phyloP scores from a whole-genome alignment of 2,888 invertebrate genomes.

The Pristionchus maxplancki region DNA sequence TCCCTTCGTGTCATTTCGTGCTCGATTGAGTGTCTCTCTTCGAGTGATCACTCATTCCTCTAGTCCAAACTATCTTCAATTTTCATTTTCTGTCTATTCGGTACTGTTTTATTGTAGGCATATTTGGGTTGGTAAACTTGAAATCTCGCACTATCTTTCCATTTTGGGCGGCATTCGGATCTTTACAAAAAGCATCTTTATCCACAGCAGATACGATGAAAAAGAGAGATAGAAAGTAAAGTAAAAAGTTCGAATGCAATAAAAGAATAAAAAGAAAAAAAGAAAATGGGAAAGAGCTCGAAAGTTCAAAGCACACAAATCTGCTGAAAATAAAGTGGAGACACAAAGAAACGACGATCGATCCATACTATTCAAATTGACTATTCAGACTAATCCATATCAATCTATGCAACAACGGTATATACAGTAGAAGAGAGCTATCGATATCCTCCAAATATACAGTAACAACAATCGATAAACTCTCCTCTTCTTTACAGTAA shows the following conservation, averaged over 20 bases:
- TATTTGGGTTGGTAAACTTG: not conserved
- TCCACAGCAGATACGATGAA: constrained; percentile 39
- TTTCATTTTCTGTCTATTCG: not conserved
- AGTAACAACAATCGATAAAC: not conserved
- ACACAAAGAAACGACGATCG: constrained; percentile 3
- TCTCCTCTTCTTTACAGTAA: constrained; percentile 21
- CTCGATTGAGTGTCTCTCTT: not conserved
- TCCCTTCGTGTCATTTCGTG: constrained; percentile 36
- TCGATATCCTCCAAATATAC: constrained; percentile 16
- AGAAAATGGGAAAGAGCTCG: constrained; percentile 35
- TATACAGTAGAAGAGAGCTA: constrained; percentile 25
- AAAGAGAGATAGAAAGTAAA: not conserved
- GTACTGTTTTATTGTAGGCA: not conserved
- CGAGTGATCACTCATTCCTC: not conserved
- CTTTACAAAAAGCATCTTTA: constrained; percentile 15
- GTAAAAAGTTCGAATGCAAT: constrained; percentile 37
- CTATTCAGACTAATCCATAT: constrained; percentile 38
- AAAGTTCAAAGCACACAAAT: constrained; percentile 32
- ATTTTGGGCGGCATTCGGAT: not conserved
- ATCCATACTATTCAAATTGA: constrained; percentile 34
- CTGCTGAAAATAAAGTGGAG: not conserved
- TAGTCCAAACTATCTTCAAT: not conserved
- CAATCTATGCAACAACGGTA: constrained; percentile 43
- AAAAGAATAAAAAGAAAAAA: not conserved
- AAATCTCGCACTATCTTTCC: too few relatives aligned